Percentiles rank a stretch among this genome's conserved stretches.
Evolutionary conservation across 1,140 invertebrate species (phyloP).

Genomic region (Scaptomyza pallida): DNA sequence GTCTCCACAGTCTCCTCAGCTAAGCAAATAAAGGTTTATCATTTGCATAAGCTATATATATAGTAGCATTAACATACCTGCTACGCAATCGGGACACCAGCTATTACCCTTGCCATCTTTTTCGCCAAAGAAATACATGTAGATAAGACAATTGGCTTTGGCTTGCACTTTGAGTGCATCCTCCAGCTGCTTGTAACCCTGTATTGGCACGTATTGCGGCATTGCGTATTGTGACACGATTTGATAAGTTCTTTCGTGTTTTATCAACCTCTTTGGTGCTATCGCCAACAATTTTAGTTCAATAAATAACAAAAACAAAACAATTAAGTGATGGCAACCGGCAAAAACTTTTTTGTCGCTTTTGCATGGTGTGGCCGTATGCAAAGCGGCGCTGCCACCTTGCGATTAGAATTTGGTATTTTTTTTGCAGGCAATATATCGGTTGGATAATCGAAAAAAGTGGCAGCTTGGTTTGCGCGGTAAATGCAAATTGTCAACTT

Average conservation of each 20-base stretch:
- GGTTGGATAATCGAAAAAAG: constrained; percentile 20
- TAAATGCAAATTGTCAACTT: neutral
- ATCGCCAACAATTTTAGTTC: constrained; percentile 12
- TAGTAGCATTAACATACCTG: constrained; percentile 31
- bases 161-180: constrained; percentile 38
- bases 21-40: constrained; percentile 1
- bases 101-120: constrained; percentile 59
- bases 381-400: constrained; percentile 2
- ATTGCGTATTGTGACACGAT: constrained; percentile 21
- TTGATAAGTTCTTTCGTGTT: constrained; percentile 26
- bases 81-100: constrained; percentile 70
- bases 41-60: neutral
- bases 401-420: no score
- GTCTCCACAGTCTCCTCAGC: constrained; percentile 49
- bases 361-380: neutral
- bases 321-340: constrained; percentile 1
- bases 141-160: constrained; percentile 33
- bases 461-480: constrained; percentile 37
- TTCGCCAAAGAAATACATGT: constrained; percentile 65
- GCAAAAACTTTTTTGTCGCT: constrained; percentile 11
- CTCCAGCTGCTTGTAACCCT: constrained; percentile 52
- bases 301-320: constrained; percentile 18
- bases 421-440: neutral
- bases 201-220: constrained; percentile 72
- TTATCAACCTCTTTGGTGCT: constrained; percentile 11